Base-by-base conservation (phyloP, 2,113 vertebrate species). In the Rostratula benghalensis region DNA sequence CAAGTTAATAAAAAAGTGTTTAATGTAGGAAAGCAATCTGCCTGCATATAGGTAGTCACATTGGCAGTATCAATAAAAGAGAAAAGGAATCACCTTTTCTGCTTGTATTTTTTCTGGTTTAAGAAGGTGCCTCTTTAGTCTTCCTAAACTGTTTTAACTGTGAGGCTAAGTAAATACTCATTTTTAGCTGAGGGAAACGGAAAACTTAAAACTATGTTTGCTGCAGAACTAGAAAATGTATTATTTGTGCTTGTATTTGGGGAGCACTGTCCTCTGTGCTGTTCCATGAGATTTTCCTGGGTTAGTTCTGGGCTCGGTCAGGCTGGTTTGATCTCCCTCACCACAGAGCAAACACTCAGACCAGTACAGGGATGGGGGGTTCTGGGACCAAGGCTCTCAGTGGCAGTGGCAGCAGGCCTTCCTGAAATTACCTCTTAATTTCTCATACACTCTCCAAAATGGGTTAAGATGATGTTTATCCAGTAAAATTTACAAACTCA, bases 31-130 rank as follows among this genome's bases (percentile, higher is more conserved):
- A 98, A 98, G 96, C 94, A 64, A 92, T 95, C 89, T 97, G 95
- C 98, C 98, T 99, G 98, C 98, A 95, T 99, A 99, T 99, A 98
- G 98, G 98, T 98, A 98, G 98, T 99, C 98, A 97, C 98, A 82
- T 98, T 98, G 99, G 98, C 96, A 98, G 98, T 98, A 98, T 98
- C 98, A 99, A 98, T 99, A 99, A 99, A 99, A 96, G 97, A 98
- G 95, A 97, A 98, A 98, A 96, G 92, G 46, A 96, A 84, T 83
- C 24, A 4, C 0, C 3, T 54, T 24, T 90, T 76, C 65, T 78
- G 89, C 68, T 27, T 87, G 6, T 71, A 94, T 54, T 33, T 84
- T 89, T 70, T 37, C 88, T 91, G 45, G 90, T 97, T 87, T 30
- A 20, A 61, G 57, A 61, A 30, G 5, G 28, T 14, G 5, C 41